These are phyloP conservation scores for Pseudorhiza aurosa DNA, from an alignment of 30 jellyfish, hydroid and myxozoan genomes.

Conservation along the genomic window DNA sequence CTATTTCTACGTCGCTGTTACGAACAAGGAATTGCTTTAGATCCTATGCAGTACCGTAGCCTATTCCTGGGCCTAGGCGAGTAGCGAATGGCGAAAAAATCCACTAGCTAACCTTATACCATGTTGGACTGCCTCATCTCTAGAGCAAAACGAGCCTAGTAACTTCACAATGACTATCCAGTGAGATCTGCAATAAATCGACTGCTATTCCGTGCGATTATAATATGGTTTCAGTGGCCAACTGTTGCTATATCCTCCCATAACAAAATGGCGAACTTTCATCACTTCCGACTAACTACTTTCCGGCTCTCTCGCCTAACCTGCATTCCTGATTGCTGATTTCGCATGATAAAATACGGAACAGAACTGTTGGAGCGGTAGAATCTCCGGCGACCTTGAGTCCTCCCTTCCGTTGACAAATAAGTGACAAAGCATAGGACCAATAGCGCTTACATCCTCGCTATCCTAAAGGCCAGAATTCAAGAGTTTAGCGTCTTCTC, in stretches of 20 bases:
- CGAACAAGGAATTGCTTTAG: too few relatives aligned
- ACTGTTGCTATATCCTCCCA: conserved; percentile 50
- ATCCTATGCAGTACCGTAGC: too few relatives aligned
- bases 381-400: not conserved
- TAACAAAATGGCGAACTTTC: conserved; percentile 52
- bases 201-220: conserved; percentile 3
- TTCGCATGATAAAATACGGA: conserved; percentile 10
- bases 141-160: conserved; percentile 18
- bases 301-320: conserved; percentile 56
- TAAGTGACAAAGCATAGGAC: too few relatives aligned
- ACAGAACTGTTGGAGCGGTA: not conserved
- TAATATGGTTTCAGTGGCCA: conserved; percentile 28
- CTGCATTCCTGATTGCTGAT: conserved; percentile 37
- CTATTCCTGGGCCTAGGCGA: too few relatives aligned
- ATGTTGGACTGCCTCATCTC: conserved; percentile 10
- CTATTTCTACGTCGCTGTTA: too few relatives aligned
- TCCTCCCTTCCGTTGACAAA: too few relatives aligned
- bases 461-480: too few relatives aligned
- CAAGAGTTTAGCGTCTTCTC: too few relatives aligned
- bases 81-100: not conserved
- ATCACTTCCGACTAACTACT: conserved; percentile 72
- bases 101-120: not conserved
- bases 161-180: not conserved
- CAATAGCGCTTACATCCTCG: too few relatives aligned
- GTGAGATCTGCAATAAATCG: not conserved